Base-by-base conservation (phyloP, 1,140 invertebrate genomes). In the Drosophila ficusphila region DNA sequence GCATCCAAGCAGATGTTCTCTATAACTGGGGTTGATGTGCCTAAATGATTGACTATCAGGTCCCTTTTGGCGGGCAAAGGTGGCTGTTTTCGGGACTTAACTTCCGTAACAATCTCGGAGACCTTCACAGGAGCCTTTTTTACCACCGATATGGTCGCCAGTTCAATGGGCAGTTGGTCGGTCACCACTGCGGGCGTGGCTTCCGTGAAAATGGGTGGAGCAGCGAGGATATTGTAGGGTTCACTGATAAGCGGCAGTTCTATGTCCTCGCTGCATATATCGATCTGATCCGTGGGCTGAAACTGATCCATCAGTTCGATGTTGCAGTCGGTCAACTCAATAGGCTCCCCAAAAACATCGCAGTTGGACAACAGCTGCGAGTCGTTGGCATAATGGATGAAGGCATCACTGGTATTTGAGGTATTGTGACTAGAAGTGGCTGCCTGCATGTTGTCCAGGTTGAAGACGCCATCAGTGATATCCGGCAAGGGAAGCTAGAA, bases 251-350 rank as follows among this genome's bases (percentile, higher is more conserved):
- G 14, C 4, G 79, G 90, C 44, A 90, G 14, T 34, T 76, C 67
- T 34, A 90, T 85, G 3, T 91, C 89, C 4, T 76, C 89, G 42
- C 86, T 90, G 41, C 65, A 76, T n/a, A 90, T 38, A 47, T 90
- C 89, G 5, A 90, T 81, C 60, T 90, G 89, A 60, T 90, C 76
- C 7, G 89, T 90, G 9, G 86, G 54, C 44, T 90, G 82, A 44
- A 76, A 90, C 27, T 90, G 81, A 58, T 90, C 89, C 89, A 90
- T 90, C 4, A 90, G 52, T 23, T 90, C 89, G 36, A 90, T 90
- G 29, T 90, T 91, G 62, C 89, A 90, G 33, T 90, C 89, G 2
- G 83, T 89, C 4, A 89, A 36, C 33, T 89, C 82, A 3, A 90
- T 33, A 42, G 67, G 49, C 38, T 85, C 76, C 0, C 39, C 71